These are phyloP conservation scores for Heliopora coerulea DNA, from an alignment of 92 coral and sea anemone species.

Conservation along the genomic window DNA sequence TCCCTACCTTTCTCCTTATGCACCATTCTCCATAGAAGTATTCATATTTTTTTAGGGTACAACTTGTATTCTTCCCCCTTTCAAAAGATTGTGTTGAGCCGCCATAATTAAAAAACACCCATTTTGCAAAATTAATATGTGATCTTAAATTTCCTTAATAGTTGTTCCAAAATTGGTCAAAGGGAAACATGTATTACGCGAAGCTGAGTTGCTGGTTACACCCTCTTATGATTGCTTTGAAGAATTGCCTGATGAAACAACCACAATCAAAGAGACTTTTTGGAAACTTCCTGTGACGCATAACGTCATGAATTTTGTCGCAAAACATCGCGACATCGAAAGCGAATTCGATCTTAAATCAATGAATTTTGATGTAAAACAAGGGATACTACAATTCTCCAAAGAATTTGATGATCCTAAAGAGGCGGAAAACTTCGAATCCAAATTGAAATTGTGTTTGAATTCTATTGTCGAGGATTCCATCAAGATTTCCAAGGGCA, in stretches of 20 bases:
- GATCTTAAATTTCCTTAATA: background rate
- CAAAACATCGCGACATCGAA: background rate
- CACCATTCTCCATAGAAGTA: no score
- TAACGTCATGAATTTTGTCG: background rate
- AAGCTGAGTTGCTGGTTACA: background rate
- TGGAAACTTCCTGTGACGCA: background rate
- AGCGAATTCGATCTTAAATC: slow-evolving; percentile 12
- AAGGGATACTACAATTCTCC: background rate
- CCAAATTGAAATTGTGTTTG: slow-evolving; percentile 12
- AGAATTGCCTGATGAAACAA: background rate
- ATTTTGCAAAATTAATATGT: background rate
- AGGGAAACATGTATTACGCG: slow-evolving; percentile 3
- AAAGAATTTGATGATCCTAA: slow-evolving; percentile 22
- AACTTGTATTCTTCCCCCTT: no score
- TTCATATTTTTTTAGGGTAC: no score
- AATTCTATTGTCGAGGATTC: slow-evolving; percentile 11
- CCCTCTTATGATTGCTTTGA: slow-evolving; percentile 21
- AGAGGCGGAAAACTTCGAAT: background rate
- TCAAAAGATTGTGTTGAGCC: no score
- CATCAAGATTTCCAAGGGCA: background rate
- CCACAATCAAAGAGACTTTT: background rate
- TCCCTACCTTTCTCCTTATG: no score
- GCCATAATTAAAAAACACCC: no score
- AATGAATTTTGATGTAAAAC: background rate
- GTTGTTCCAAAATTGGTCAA: slow-evolving; percentile 21